Evolutionary conservation across 2,113 vertebrate genomes (phyloP), one percentile per base, ranked within the genome.

Genomic region (Anolis carolinensis): DNA sequence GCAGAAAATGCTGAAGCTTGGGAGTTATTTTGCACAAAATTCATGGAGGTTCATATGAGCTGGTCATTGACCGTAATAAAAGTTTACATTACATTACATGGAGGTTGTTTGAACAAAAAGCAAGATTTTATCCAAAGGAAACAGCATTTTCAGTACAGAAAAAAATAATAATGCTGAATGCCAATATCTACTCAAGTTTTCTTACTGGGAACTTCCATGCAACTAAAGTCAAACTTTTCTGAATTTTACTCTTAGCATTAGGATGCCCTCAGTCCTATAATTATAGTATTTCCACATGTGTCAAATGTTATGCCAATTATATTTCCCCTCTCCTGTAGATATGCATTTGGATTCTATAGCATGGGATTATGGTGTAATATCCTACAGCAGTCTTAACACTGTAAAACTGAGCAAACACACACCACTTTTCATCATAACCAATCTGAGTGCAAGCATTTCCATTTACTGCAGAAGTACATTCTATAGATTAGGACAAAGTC

Each of bases 371-470:
- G 32, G n/a, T 75, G 89, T 65, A 82, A 34, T 27, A 65, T 89
- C 63, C 62, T 5, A 79, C 73, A 89, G 50, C 30, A 27, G 23
- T 23, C 81, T 82, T 77, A 80, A 34, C 65, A 30, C 4, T 23
- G 27, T 75, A 82, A 92, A 50, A 89, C 4, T 20, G 86, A 93
- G 71, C 34, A 23, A 70, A 52, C 65, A 83, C 71, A 88, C 81
- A 81, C 88, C 68, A 78, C 59, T 36, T 89, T 86, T 84, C 18
- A 6, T 76, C 79, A 52, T 25, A 2, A 6, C 73, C 79, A 68
- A 85, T 85, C 72, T 0, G 0, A 91, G 77, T 83, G 71, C 0
- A 0, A 85, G 63, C 74, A 86, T 55, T 82, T 82, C 63, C 87
- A 80, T 78, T 68, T 87, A 88, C 50, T 79, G 23, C 85, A 84